Percentiles rank a stretch among this genome's conserved stretches.
Conservation (phyloP, 2,888 invertebrate species). For the Lasioglossum leucozonium region DNA sequence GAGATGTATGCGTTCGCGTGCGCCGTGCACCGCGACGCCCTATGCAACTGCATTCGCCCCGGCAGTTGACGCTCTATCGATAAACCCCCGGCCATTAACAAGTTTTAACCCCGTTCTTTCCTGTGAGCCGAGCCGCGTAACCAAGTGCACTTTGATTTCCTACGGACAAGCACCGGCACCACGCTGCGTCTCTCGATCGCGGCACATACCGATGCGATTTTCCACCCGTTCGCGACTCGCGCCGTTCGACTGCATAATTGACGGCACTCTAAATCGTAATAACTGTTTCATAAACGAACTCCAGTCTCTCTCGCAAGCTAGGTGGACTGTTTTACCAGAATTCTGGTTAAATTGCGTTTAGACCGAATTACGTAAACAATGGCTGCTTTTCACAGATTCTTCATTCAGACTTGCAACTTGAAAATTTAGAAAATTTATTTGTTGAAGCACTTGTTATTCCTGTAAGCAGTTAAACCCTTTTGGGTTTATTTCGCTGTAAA, state of each 20-base stretch:
- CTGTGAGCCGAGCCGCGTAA: background rate
- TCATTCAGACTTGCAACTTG: too few relatives aligned
- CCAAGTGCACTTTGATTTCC: background rate
- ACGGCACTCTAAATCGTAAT: background rate
- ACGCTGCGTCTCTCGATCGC: background rate
- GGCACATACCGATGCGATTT: background rate
- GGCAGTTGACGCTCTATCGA: conserved; percentile 61
- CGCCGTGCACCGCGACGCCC: conserved; percentile 14
- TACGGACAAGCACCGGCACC: background rate
- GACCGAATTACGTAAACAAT: too few relatives aligned
- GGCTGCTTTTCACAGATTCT: too few relatives aligned
- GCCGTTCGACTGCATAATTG: background rate
- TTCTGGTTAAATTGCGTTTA: too few relatives aligned
- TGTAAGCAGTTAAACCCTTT: too few relatives aligned
- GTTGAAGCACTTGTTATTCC: too few relatives aligned
- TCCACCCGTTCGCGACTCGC: background rate
- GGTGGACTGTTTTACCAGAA: too few relatives aligned
- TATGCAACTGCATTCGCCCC: conserved; percentile 39
- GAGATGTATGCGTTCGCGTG: conserved; percentile 63
- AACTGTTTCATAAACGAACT: background rate
- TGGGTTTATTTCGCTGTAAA: too few relatives aligned
- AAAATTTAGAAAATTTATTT: too few relatives aligned
- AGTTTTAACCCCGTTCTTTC: conserved; percentile 59
- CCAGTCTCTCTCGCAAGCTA: too few relatives aligned
- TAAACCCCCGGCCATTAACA: conserved; percentile 71